phyloP scores from a whole-genome alignment of 2,113 vertebrate genomes.

The Argyrosomus japonicus region DNA sequence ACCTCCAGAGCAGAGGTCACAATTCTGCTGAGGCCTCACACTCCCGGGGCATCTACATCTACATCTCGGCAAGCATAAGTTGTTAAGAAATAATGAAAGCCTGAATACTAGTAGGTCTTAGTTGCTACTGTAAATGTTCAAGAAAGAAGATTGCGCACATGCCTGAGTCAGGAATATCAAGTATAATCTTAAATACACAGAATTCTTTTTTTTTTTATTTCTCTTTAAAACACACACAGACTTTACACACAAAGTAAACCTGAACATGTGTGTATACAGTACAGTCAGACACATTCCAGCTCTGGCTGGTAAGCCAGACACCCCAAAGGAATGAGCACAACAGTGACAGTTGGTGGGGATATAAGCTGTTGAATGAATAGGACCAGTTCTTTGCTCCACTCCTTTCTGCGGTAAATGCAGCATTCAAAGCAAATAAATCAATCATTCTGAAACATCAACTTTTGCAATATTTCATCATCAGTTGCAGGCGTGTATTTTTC shows the following conservation, averaged over 20 bases:
- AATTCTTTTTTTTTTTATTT: background rate
- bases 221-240: background rate
- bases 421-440: constrained; percentile 52
- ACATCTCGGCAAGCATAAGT: background rate
- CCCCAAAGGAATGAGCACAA: constrained; percentile 54
- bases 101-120: background rate
- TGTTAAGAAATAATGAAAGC: background rate
- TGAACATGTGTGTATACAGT: constrained; percentile 39
- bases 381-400: constrained; percentile 21
- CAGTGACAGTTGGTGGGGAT: constrained; percentile 33
- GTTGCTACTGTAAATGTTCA: constrained; percentile 9
- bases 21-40: constrained; percentile 19
- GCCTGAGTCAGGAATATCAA: background rate
- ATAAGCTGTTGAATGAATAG: constrained; percentile 58
- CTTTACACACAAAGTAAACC: constrained; percentile 24
- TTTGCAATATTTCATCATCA: constrained; percentile 15
- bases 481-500: background rate
- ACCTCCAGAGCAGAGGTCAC: constrained; percentile 50
- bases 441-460: constrained; percentile 38
- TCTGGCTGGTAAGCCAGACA: constrained; percentile 40
- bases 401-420: constrained; percentile 28
- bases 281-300: constrained; percentile 47
- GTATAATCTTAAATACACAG: constrained; percentile 8
- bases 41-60: background rate
- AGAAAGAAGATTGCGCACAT: background rate